phyloP scores from a whole-genome alignment of 2,113 vertebrate genomes.

The Todiramphus chloris region DNA sequence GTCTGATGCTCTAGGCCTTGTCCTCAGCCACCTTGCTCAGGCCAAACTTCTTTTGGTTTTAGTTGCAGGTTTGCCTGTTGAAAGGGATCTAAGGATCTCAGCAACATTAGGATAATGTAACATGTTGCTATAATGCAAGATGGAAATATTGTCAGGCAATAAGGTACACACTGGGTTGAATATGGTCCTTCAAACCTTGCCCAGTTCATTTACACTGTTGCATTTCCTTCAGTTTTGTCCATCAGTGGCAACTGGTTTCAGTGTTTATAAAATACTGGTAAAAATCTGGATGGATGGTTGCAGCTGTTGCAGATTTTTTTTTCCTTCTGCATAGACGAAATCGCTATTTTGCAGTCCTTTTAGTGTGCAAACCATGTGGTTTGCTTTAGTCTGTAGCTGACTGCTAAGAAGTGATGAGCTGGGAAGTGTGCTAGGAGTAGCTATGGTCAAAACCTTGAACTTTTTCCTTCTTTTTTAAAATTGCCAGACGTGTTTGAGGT shows the following conservation, averaged over 20 bases:
- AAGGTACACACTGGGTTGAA: fast-evolving
- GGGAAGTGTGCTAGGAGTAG: neutral
- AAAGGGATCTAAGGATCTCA: neutral
- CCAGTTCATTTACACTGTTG: neutral
- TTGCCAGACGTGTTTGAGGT: neutral
- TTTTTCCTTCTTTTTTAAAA: neutral
- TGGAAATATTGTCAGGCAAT: neutral
- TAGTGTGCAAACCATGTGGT: neutral
- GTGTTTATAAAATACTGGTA: neutral
- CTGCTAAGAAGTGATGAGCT: neutral
- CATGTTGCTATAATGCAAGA: neutral
- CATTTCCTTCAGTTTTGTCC: neutral
- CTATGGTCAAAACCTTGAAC: neutral
- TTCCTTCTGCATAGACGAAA: neutral
- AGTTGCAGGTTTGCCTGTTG: neutral
- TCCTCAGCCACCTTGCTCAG: neutral
- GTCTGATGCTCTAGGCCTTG: neutral
- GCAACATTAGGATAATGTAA: neutral
- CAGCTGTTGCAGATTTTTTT: neutral
- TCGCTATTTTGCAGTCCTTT: neutral
- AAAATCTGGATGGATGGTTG: neutral
- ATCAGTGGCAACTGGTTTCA: neutral
- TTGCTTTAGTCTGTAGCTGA: neutral
- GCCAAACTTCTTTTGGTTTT: neutral
- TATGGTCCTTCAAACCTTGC: neutral